These are phyloP conservation scores for Prunella strophiata DNA, from an alignment of 2,797 vertebrate genomes.

Conservation along the genomic window DNA sequence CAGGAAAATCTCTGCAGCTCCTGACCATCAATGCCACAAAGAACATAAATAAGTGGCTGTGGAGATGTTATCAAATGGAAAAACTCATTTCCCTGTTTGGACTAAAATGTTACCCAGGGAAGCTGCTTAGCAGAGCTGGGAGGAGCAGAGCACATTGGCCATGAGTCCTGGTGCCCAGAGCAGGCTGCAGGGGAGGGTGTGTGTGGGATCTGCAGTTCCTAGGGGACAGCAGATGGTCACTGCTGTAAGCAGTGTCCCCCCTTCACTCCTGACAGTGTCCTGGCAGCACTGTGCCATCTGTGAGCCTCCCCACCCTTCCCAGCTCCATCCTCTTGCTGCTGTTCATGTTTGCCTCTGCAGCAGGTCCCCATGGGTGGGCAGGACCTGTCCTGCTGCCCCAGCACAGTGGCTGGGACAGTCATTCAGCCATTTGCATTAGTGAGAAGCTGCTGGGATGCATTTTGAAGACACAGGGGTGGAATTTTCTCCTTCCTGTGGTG, in stretches of 20 bases:
- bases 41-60: neutral
- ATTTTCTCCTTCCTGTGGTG: neutral
- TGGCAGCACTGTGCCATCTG: neutral
- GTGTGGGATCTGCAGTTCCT: neutral
- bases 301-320: neutral
- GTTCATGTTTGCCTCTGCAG: neutral
- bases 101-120: neutral
- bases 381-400: neutral
- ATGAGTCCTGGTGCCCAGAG: neutral
- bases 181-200: neutral
- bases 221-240: neutral
- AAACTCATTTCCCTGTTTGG: neutral
- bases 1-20: neutral
- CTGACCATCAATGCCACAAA: accelerated
- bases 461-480: neutral
- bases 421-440: neutral
- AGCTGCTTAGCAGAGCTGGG: neutral
- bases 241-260: neutral
- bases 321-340: neutral
- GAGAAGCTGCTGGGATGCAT: neutral
- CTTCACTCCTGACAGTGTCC: neutral
- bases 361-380: neutral
- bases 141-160: neutral
- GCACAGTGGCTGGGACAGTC: neutral
- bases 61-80: neutral